Base-by-base conservation (phyloP, 1,140 invertebrate genomes). In the Prorops nasuta region DNA sequence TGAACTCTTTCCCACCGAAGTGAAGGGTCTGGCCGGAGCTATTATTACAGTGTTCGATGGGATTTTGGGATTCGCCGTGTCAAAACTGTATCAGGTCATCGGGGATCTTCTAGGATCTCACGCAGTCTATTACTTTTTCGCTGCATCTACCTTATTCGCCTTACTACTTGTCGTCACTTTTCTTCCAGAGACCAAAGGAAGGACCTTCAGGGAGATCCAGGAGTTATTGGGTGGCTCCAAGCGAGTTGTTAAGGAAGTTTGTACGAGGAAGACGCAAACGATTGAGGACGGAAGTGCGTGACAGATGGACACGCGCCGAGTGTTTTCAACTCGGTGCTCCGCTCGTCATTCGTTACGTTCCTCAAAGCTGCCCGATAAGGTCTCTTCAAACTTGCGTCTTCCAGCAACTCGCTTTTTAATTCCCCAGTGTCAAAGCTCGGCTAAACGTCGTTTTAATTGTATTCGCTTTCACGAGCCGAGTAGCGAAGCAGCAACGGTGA, bases 101-200 rank as follows among this genome's bases (percentile, higher is more conserved):
- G 78, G 77, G 19, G 79, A 83, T 51, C 63, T 62, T 2, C 77
- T 87, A 18, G 85, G 84, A 16, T 80, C 82, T 10, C 81, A 89
- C 66, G 83, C 81, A 18, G 82, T 85, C 41, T 92, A 90, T 72
- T 88, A 85, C 76, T 78, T 87, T 48, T 95, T 94, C 71, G 76
- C 87, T 0, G 78, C 79, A 1, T 84, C 86, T 50, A 88, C 68
- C 22, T 66, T 64, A 10, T 15, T 70, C 0, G 63, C 69, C 0
- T 72, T 76, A 24, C 3, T 74, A 4, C 73, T 75, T 40, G 70
- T 77, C n/a, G 51, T 63, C 3, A 45, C 63, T 3, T 67, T 58
- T 32, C 54, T 80, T 12, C 79, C 74, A 0, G 79, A 80, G 47
- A 80, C 79, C 1, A 80, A 78, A 46, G 72, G 72, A 21, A 77